phyloP scores from a whole-genome alignment of 2,113 vertebrate genomes.

The Lamprotornis superbus region DNA sequence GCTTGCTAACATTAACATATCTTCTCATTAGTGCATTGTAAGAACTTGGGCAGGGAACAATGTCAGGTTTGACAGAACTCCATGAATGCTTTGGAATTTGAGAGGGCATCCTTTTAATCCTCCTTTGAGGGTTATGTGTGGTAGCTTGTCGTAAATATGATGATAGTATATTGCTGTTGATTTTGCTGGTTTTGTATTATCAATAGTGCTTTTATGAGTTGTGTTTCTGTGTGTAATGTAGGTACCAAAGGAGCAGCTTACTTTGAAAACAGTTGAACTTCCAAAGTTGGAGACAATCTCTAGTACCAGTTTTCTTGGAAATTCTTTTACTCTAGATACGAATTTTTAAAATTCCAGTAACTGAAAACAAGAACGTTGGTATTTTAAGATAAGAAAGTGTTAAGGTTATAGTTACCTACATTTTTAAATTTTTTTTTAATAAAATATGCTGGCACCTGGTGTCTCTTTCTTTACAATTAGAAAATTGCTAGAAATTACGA shows the following conservation, averaged over 20 bases:
- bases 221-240: fast-evolving
- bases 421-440: background rate
- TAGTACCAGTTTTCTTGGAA: background rate
- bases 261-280: background rate
- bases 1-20: background rate
- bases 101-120: background rate
- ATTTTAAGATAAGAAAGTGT: background rate
- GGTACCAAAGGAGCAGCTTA: background rate
- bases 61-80: background rate
- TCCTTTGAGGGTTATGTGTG: background rate
- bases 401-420: background rate
- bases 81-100: background rate
- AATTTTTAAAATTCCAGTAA: background rate
- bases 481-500: background rate
- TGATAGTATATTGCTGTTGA: background rate
- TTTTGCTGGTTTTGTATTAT: background rate
- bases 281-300: background rate
- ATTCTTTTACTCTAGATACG: background rate
- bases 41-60: background rate
- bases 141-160: background rate
- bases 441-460: background rate
- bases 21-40: background rate
- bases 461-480: background rate
- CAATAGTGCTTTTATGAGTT: background rate
- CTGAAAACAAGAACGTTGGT: background rate